Conservation (phyloP, 2,797 vertebrate genomes). For the Alcedo atthis region DNA sequence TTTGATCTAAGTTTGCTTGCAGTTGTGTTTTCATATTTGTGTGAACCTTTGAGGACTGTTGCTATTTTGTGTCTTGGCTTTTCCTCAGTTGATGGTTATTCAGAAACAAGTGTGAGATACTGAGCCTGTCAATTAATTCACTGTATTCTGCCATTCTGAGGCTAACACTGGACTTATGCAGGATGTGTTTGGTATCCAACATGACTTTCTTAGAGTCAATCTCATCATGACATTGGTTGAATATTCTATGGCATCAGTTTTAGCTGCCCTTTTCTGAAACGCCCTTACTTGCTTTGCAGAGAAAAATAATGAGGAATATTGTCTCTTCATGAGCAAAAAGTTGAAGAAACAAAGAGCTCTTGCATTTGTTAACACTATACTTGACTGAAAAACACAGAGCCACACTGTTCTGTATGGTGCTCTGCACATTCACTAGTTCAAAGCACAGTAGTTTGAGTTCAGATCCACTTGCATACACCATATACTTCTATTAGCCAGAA, state of each 20-base stretch:
- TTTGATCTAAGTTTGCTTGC: neutral
- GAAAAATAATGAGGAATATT: neutral
- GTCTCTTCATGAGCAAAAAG: neutral
- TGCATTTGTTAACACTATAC: neutral
- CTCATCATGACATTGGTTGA: neutral
- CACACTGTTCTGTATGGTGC: rapidly evolving
- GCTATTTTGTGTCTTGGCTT: neutral
- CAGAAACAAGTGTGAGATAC: neutral
- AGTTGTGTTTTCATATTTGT: neutral
- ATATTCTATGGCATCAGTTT: neutral
- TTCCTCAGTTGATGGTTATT: slow-evolving; percentile 1
- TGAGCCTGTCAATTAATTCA: neutral
- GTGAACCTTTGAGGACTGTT: neutral
- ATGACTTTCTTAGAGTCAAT: neutral
- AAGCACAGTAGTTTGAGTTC: neutral
- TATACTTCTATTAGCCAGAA: neutral
- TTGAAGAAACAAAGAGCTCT: neutral
- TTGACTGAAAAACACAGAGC: neutral
- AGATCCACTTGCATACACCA: neutral
- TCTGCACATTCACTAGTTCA: neutral
- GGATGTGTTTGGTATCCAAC: neutral
- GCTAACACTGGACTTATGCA: neutral
- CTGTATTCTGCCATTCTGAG: neutral
- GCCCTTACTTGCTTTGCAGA: neutral
- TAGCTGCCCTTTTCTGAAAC: neutral